phyloP scores from a whole-genome alignment of 2,888 invertebrate genomes.

The Flabesymbios commensalis region DNA sequence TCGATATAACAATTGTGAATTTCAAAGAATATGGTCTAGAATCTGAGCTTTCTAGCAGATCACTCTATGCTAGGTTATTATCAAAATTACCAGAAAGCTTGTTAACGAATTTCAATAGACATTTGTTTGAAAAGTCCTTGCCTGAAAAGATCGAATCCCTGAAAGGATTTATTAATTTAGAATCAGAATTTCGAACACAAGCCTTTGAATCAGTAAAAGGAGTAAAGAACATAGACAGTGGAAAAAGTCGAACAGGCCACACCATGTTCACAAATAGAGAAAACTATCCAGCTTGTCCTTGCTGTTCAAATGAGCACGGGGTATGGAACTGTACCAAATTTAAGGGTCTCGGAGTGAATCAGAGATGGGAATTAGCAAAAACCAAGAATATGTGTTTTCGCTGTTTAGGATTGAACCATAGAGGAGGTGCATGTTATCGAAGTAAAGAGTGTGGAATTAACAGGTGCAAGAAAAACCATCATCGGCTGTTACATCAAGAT shows the following conservation, averaged over 20 bases:
- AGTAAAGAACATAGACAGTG: neutral
- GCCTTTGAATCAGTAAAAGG: slow-evolving; percentile 13
- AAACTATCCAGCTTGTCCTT: neutral
- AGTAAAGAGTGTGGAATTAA: slow-evolving; percentile 6
- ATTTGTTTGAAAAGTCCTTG: slow-evolving; percentile 7
- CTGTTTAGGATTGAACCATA: slow-evolving; percentile 13
- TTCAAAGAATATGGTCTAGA: slow-evolving; percentile 10
- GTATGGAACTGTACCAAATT: slow-evolving; percentile 17
- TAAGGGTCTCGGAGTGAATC: neutral
- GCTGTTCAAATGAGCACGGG: neutral
- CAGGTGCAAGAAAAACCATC: slow-evolving; percentile 11
- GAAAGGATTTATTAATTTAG: slow-evolving; percentile 6
- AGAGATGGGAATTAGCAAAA: slow-evolving; percentile 20
- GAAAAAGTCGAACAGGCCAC: neutral
- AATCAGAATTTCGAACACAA: slow-evolving; percentile 15
- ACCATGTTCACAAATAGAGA: neutral
- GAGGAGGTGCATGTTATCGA: neutral
- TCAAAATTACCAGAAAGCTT: slow-evolving; percentile 13
- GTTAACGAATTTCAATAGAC: slow-evolving; percentile 13
- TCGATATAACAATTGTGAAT: slow-evolving; percentile 17
- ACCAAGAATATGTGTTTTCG: slow-evolving; percentile 4
- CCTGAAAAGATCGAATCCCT: slow-evolving; percentile 11
- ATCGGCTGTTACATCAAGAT: slow-evolving; percentile 12
- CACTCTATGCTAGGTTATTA: slow-evolving; percentile 12
- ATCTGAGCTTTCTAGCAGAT: slow-evolving; percentile 8